These are phyloP conservation scores for Aporrectodea caliginosa DNA, from an alignment of 1,140 invertebrate species.

Conservation along the genomic window DNA sequence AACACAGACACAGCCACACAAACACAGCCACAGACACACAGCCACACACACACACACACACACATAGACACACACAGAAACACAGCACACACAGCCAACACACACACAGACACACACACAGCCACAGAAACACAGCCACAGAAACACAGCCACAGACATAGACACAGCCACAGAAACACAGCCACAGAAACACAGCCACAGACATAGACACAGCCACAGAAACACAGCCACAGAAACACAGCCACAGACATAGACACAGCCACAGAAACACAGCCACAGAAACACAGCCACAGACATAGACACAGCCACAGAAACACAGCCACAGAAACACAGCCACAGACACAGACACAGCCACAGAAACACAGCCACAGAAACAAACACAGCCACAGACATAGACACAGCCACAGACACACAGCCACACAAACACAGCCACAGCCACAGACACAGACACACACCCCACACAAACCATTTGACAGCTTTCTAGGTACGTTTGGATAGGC, in stretches of 20 bases:
- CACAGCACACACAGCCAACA: not conserved
- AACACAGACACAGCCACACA: too few species aligned
- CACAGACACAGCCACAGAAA: constrained; percentile 29
- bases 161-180: not conserved
- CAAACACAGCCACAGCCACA: too few species aligned
- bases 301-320: not conserved
- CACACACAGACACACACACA: not conserved
- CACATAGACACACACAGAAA: not conserved
- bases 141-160: not conserved
- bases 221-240: not conserved
- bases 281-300: not conserved
- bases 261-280: not conserved
- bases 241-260: too few species aligned
- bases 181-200: not conserved
- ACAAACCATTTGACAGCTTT: too few species aligned
- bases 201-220: not conserved
- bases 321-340: constrained; percentile 1
- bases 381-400: not conserved
- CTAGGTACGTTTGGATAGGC: too few species aligned
- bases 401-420: too few species aligned
- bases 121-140: not conserved
- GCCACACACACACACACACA: too few species aligned
- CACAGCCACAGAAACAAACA: constrained; percentile 14
- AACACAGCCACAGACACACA: too few species aligned
- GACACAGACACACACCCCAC: too few species aligned